Percentiles rank a stretch among this genome's conserved stretches.
phyloP scores from a whole-genome alignment of 2,797 vertebrate genomes.

The Oreonectes daqikongensis region DNA sequence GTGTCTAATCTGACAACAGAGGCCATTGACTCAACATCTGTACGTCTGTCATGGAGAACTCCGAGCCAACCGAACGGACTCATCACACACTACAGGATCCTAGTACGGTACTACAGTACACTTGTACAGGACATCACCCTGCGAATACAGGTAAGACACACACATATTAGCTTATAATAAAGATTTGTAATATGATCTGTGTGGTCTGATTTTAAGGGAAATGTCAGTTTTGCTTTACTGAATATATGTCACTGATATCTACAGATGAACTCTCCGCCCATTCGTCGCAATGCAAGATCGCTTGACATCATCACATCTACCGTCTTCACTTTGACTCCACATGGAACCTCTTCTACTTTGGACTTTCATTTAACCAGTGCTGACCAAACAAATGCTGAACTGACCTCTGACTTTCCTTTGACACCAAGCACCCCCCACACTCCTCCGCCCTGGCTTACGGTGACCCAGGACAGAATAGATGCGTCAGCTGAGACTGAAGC shows the following conservation, averaged over 20 bases:
- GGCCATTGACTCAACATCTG: constrained; percentile 85
- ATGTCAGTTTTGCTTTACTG: background rate
- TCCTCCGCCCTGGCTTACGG: constrained; percentile 24
- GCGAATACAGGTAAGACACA: constrained; percentile 72
- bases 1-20: constrained; percentile 80
- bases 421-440: constrained; percentile 59
- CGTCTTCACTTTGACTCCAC: constrained; percentile 74
- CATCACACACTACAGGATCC: constrained; percentile 88
- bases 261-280: constrained; percentile 71
- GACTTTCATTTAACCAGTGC: constrained; percentile 51
- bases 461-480: constrained; percentile 30
- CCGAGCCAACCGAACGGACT: constrained; percentile 89
- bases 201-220: no score
- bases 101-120: constrained; percentile 70
- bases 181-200: no score
- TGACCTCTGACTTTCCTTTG: constrained; percentile 57
- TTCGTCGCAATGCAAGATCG: constrained; percentile 78
- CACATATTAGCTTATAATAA: no score
- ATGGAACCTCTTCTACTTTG: constrained; percentile 59
- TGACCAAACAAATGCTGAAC: constrained; percentile 39
- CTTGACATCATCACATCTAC: constrained; percentile 76
- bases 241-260: background rate
- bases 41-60: constrained; percentile 86
- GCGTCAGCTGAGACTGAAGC: constrained; percentile 65
- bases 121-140: constrained; percentile 88